Percentiles rank a stretch among this genome's conserved stretches.
Evolutionary conservation across 35 echinoderm and acorn worm species (phyloP).

Genomic region (Antedon bifida): DNA sequence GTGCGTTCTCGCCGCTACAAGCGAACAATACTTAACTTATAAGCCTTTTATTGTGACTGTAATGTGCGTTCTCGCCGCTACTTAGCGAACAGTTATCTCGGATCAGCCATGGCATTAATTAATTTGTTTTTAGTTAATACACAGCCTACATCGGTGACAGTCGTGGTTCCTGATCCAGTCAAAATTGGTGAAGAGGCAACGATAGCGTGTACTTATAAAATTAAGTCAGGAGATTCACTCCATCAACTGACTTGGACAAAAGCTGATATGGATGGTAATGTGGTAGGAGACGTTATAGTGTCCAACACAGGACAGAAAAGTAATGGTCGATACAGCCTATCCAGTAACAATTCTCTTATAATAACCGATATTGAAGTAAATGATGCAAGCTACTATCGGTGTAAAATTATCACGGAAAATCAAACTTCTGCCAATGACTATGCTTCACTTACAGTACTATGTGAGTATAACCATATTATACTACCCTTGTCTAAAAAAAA

Average conservation of each 20-base stretch:
- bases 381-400: not conserved
- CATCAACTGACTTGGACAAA: not conserved
- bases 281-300: not conserved
- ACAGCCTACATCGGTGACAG: not conserved
- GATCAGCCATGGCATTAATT: too few relatives aligned
- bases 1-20: too few relatives aligned
- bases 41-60: too few relatives aligned
- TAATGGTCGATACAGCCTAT: not conserved
- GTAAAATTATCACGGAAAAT: not conserved
- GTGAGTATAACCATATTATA: not conserved
- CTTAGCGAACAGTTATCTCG: too few relatives aligned
- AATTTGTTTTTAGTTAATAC: too few relatives aligned
- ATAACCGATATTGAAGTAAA: not conserved
- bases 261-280: not conserved
- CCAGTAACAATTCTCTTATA: not conserved
- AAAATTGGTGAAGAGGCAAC: not conserved
- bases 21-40: too few relatives aligned
- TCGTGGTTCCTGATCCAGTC: not conserved
- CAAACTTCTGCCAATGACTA: not conserved
- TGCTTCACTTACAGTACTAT: not conserved
- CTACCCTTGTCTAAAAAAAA: too few relatives aligned
- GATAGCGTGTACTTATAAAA: not conserved
- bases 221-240: not conserved
- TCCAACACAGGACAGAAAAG: not conserved
- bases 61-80: too few relatives aligned